phyloP scores from a whole-genome alignment of 2,113 vertebrate species.

The Lonchura striata region DNA sequence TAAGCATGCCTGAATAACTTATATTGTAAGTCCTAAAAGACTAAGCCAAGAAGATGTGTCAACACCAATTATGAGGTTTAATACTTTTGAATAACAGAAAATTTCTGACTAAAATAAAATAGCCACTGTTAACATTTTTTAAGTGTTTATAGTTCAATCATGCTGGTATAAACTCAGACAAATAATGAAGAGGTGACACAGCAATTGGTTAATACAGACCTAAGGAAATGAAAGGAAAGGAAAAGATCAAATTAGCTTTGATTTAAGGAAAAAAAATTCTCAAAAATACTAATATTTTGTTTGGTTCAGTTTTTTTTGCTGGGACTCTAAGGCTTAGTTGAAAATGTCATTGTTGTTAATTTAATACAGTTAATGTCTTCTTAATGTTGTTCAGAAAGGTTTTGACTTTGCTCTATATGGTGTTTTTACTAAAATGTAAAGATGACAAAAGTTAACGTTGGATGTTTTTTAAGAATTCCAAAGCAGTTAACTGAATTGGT shows the following conservation, averaged over 20 bases:
- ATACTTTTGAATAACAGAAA: background rate
- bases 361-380: background rate
- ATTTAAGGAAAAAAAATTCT: background rate
- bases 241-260: background rate
- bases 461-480: background rate
- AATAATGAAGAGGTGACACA: background rate
- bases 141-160: background rate
- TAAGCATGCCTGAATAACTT: background rate
- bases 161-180: background rate
- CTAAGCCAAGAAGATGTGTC: background rate
- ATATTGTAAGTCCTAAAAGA: background rate
- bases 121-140: rapidly evolving
- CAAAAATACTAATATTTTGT: background rate
- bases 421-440: background rate
- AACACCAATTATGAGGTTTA: background rate
- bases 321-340: background rate
- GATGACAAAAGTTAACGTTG: background rate
- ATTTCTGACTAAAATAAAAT: background rate
- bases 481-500: background rate
- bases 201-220: background rate
- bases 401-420: background rate
- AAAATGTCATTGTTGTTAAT: background rate
- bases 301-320: background rate
- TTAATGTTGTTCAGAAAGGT: background rate
- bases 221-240: background rate